Conservation (phyloP, 2,797 vertebrate species). For the Hippopotamyrus pictus region DNA sequence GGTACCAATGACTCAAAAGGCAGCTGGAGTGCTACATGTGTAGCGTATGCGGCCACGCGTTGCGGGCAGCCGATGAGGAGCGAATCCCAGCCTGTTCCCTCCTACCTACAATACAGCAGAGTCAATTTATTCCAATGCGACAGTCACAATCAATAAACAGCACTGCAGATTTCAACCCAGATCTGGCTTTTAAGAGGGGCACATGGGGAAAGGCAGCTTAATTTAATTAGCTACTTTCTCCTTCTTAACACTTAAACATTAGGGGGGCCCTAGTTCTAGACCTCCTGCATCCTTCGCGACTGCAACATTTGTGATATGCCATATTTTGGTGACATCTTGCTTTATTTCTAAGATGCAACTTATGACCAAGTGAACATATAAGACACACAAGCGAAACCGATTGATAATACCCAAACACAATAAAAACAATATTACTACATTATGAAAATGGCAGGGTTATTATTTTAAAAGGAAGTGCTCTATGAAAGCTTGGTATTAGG, state of each 20-base stretch:
- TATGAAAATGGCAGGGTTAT: not conserved
- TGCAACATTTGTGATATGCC: not conserved
- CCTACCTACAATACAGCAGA: not conserved
- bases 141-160: not conserved
- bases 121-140: not conserved
- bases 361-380: not conserved
- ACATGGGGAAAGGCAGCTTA: conserved; percentile 1
- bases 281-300: not conserved
- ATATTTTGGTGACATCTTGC: not conserved
- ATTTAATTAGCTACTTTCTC: conserved; percentile 7
- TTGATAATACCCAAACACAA: not conserved
- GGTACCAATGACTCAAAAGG: not conserved
- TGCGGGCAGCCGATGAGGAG: not conserved
- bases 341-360: not conserved
- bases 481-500: conserved; percentile 70
- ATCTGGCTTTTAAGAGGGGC: not conserved
- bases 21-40: not conserved
- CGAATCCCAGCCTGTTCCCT: not conserved
- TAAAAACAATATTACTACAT: not conserved
- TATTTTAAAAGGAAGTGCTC: conserved; percentile 2
- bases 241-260: conserved; percentile 5
- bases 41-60: not conserved
- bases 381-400: not conserved
- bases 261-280: not conserved
- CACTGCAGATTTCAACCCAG: not conserved